These are phyloP conservation scores for Dallia pectoralis DNA, from an alignment of 2,797 vertebrate species.

Conservation along the genomic window DNA sequence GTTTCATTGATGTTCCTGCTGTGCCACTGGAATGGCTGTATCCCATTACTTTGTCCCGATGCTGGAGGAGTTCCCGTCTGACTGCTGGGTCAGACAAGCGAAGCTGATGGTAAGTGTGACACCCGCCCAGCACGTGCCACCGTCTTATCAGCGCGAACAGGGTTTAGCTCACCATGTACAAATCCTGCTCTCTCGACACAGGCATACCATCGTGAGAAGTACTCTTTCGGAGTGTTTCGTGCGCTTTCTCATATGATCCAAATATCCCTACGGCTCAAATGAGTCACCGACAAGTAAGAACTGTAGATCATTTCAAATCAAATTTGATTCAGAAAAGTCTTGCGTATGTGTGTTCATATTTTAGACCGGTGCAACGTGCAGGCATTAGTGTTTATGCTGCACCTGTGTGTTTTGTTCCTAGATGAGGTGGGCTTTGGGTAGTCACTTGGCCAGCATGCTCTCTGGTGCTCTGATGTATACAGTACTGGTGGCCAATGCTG, in stretches of 20 bases:
- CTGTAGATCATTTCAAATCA: background rate
- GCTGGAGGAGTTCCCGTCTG: conserved; percentile 77
- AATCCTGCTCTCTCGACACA: conserved; percentile 20
- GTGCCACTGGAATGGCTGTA: conserved; percentile 83
- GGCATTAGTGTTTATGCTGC: background rate
- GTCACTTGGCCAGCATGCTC: conserved; percentile 80
- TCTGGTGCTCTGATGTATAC: conserved; percentile 80
- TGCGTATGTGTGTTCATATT: conserved; percentile 11
- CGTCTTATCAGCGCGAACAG: background rate
- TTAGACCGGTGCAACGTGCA: background rate
- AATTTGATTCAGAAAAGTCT: conserved; percentile 5
- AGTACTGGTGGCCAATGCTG: conserved; percentile 77
- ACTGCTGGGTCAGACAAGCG: conserved; percentile 78
- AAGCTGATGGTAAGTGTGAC: conserved; percentile 72
- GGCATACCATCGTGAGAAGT: conserved; percentile 77
- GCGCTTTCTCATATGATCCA: conserved; percentile 80
- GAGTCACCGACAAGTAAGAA: conserved; percentile 76
- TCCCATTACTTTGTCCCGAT: conserved; percentile 81
- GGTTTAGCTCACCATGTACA: background rate
- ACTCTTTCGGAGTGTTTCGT: conserved; percentile 78
- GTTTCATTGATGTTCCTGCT: conserved; percentile 80
- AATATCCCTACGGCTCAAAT: conserved; percentile 76
- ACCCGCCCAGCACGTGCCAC: background rate
- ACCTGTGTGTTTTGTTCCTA: conserved; percentile 32
- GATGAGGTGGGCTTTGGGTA: conserved; percentile 78